A percentile compares a stretch with the other conserved stretches of the same genome.
Evolutionary conservation across 2,797 vertebrate species (phyloP).

Genomic region (Potorous gilbertii): DNA sequence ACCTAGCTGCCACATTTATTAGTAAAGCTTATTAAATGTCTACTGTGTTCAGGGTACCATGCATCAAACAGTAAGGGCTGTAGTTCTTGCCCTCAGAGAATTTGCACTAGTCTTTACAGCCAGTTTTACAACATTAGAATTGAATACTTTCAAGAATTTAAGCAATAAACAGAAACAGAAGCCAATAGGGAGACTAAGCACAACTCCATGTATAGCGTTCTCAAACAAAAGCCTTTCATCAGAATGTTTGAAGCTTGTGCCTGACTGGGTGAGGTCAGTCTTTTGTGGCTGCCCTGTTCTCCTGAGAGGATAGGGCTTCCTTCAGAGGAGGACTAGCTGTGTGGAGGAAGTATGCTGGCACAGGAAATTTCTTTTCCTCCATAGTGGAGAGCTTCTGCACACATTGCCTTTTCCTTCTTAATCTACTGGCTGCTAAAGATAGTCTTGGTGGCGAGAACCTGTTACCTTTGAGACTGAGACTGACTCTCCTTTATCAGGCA

Average conservation of each 20-base stretch:
- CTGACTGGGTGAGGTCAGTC: neutral
- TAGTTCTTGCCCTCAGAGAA: conserved; percentile 23
- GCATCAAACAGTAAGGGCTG: neutral
- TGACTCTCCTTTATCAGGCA: neutral
- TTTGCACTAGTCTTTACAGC: neutral
- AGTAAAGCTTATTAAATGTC: neutral
- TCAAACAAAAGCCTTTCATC: conserved; percentile 49
- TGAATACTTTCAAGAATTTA: conserved; percentile 24
- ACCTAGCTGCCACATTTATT: neutral
- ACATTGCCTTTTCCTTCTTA: neutral
- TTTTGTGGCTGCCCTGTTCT: neutral
- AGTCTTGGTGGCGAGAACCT: neutral
- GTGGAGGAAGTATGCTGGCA: neutral
- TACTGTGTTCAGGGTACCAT: neutral
- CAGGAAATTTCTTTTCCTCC: neutral
- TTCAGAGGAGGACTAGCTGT: too few relatives aligned
- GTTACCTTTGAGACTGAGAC: neutral
- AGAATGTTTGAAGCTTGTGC: neutral
- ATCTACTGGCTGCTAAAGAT: neutral
- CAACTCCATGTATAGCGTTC: neutral
- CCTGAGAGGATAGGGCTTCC: fast-evolving
- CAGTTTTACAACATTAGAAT: neutral
- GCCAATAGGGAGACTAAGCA: neutral
- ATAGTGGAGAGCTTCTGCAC: too few relatives aligned
- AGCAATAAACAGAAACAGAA: neutral